Evolutionary conservation across 1,140 invertebrate genomes (phyloP).

Genomic region (Babylonia areolata): DNA sequence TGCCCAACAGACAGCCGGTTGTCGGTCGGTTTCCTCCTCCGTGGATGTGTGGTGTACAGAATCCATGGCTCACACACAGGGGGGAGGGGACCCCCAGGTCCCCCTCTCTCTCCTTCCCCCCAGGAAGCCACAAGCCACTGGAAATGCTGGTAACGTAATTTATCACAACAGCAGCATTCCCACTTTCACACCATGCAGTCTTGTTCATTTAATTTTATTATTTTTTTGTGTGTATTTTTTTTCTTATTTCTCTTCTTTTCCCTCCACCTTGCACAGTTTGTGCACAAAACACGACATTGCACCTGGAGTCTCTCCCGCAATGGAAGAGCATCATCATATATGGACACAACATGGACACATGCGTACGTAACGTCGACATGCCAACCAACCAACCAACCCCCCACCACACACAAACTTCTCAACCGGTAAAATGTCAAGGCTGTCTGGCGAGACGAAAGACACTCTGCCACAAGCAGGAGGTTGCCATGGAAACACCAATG

Average conservation of each 20-base stretch:
- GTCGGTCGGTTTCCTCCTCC: too few species aligned
- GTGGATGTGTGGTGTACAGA: too few species aligned
- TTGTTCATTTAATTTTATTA: not conserved
- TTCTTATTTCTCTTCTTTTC: not conserved
- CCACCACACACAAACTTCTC: not conserved
- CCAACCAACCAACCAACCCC: not conserved
- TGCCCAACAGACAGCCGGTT: too few species aligned
- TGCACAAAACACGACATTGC: not conserved
- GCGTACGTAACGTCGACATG: not conserved
- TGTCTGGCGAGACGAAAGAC: constrained; percentile 7
- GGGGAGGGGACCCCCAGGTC: too few species aligned
- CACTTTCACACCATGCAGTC: not conserved
- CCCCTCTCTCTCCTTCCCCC: too few species aligned
- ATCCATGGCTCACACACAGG: too few species aligned
- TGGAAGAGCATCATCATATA: constrained; percentile 12
- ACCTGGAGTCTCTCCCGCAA: not conserved
- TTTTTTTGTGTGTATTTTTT: not conserved
- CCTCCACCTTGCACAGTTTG: not conserved
- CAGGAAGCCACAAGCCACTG: not conserved
- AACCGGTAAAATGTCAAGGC: constrained; percentile 25
- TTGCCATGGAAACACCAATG: constrained; percentile 18
- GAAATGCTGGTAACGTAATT: constrained; percentile 5
- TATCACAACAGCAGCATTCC: constrained; percentile 25
- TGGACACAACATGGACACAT: not conserved
- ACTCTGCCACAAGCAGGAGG: not conserved